Base-by-base conservation (phyloP, 2,888 invertebrate species). In the Napeogenes inachia region DNA sequence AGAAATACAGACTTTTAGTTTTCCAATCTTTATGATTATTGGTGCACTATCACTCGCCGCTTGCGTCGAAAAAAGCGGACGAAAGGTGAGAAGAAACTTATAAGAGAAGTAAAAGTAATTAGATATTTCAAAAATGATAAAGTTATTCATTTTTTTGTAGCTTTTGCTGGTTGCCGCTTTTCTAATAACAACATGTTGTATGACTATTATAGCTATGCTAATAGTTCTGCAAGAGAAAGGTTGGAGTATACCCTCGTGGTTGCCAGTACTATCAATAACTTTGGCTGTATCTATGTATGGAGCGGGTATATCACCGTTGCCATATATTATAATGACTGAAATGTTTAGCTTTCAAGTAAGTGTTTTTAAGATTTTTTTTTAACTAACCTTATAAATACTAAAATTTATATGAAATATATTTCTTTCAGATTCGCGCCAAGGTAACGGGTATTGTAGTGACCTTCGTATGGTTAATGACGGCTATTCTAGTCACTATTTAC, bases 11-110 rank as follows among this genome's bases (percentile, higher is more conserved):
- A 71, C 81, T 0, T 67, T 87, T 42, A 81, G 80, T 60, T 81
- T 89, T 57, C 87, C 89, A 3, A 72, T 75, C 5, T 76, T 87
- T 6, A 81, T 85, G 82, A 80, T 86, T 38, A 46, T 83, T 2
- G 81, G 82, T 0, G 82, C 84, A 0, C 67, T 84, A 12, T 59
- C 81, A 3, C 79, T 83, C 21, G 81, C 85, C 73, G 68, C 74
- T 47, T 80, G 77, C 55, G 79, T 88, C 8, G 89, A 89, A 61
- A 81, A 71, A 62, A 73, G 82, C 42, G 85, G 84, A 4, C 79
- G 87, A 66, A 85, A 82, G 82, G 89, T 89, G 70, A 70, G 67
- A 62, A 13, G 1, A 32, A 21, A 45, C 8, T 8, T 38, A 21
- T 35, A 4, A 55, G 12, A n/a, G 10, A 60, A 13, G n/a, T 12